Conservation (phyloP, 1,140 invertebrate genomes). For the Tetranychus cinnabarinus region DNA sequence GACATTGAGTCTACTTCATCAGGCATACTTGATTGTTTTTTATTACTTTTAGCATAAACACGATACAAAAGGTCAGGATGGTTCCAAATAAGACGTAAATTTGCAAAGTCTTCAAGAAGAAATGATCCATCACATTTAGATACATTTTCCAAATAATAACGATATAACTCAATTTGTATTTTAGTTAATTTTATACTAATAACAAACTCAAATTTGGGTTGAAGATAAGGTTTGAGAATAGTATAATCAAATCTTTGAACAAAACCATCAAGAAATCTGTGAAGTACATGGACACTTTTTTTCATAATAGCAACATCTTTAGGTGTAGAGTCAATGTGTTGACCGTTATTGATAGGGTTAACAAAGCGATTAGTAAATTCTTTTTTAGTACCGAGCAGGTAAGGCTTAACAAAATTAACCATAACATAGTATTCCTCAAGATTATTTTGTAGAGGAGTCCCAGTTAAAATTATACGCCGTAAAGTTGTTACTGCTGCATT, state of each 20-base stretch:
- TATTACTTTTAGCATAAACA: not conserved
- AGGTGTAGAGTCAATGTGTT: conserved; percentile 33
- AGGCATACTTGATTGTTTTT: not conserved
- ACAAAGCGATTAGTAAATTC: conserved; percentile 76
- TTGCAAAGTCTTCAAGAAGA: conserved; percentile 69
- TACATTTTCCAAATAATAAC: conserved; percentile 4
- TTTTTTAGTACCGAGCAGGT: conserved; percentile 61
- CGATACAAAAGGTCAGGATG: conserved; percentile 68
- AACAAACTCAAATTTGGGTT: conserved; percentile 76
- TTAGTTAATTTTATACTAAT: conserved; percentile 60
- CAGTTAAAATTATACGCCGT: conserved; percentile 66
- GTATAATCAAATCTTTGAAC: conserved; percentile 71
- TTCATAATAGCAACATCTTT: conserved; percentile 36
- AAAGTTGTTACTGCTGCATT: conserved; percentile 65
- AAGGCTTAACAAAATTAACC: conserved; percentile 85
- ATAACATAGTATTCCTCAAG: conserved; percentile 83
- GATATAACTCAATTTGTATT: conserved; percentile 51
- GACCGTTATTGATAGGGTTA: conserved; percentile 10
- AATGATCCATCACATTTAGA: conserved; percentile 27
- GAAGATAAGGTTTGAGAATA: conserved; percentile 62
- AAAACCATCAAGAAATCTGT: conserved; percentile 67
- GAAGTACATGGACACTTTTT: conserved; percentile 64
- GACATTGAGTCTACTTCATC: not conserved
- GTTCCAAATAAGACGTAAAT: conserved; percentile 97
- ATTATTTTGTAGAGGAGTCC: conserved; percentile 88